Evolutionary conservation across 2,888 invertebrate genomes (phyloP), one percentile per base, ranked within the genome.

Genomic region (Villa cingulata): DNA sequence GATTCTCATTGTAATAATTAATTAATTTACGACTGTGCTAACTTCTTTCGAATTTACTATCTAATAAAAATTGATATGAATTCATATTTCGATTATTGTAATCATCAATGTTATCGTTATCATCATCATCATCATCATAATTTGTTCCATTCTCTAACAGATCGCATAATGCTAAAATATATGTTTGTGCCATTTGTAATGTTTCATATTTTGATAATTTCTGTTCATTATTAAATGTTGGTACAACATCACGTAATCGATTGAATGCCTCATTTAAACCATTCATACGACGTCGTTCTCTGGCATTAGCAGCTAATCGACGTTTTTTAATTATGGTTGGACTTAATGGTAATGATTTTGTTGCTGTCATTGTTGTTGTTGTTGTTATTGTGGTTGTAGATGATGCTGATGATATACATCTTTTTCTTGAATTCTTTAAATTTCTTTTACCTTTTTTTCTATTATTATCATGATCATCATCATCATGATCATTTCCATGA

Each of bases 171-270:
- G 83, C 81, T 7, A 74, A 66, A 47, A 85, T 85, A 59, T 85
- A 85, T 7, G 78, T 81, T 59, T 83, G 83, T 1, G 85, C 84
- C 83, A 85, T 83, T 70, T 84, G 84, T 27, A 85, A 66, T 0
- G 84, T 85, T 62, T 85, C 85, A 61, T 77, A 84, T 66, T 85
- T 85, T 55, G 83, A 83, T 36, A 84, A 68, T 63, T 83, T 81
- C 58, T 81, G 77, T 58, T 84, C 81, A 45, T 77, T 76, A 6
- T 80, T 80, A 45, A 83, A 66, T 4, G 78, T 77, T 0, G 85
- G 84, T 19, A 85, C 80, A 17, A 84, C 83, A 58, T 79, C 78
- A 19, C 84, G 70, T 7, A 85, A 68, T 46, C 77, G 61, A 66
- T 84, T 83, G 60, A 85, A 85, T 1, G 84, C 85, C 54, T 79